These are phyloP conservation scores for Pangasianodon hypophthalmus DNA, from an alignment of 2,113 vertebrate species.

Conservation along the genomic window DNA sequence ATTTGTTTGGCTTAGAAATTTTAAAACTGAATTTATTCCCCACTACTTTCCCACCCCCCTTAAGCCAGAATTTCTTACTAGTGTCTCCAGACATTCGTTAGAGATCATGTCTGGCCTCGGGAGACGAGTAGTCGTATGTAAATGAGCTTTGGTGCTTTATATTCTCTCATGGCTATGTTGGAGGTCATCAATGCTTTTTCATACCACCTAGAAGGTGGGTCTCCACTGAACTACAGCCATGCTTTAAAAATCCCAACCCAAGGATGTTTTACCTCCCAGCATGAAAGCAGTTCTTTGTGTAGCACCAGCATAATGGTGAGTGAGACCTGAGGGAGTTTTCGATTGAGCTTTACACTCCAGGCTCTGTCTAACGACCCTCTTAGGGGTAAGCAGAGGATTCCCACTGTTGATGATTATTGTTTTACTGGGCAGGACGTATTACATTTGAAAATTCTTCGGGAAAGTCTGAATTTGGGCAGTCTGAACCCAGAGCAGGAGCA, in stretches of 20 bases:
- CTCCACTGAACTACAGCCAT: not conserved
- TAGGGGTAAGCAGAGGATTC: not conserved
- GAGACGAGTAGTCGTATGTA: not conserved
- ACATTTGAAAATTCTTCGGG: not conserved
- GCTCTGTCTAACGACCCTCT: not conserved
- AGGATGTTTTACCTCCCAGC: constrained; percentile 6
- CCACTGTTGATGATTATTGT: not conserved
- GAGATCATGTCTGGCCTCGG: not conserved
- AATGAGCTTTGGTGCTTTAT: not conserved
- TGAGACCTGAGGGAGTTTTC: not conserved
- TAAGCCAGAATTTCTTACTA: not conserved
- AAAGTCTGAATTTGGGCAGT: not conserved
- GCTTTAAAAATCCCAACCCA: constrained; percentile 7
- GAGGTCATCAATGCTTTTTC: constrained; percentile 8
- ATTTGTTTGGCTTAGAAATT: not conserved
- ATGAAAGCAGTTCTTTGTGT: constrained; percentile 33
- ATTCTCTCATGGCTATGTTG: not conserved
- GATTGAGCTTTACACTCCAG: not conserved
- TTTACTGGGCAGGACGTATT: not conserved
- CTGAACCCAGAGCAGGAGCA: not conserved
- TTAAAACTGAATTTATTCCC: not conserved
- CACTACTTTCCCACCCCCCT: not conserved
- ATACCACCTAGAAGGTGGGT: not conserved
- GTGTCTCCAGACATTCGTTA: not conserved
- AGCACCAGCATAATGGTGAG: not conserved